Percentiles rank a stretch among this genome's conserved stretches.
These are phyloP conservation scores for Drosophila neocordata DNA, from an alignment of 1,140 invertebrate species.

Conservation along the genomic window DNA sequence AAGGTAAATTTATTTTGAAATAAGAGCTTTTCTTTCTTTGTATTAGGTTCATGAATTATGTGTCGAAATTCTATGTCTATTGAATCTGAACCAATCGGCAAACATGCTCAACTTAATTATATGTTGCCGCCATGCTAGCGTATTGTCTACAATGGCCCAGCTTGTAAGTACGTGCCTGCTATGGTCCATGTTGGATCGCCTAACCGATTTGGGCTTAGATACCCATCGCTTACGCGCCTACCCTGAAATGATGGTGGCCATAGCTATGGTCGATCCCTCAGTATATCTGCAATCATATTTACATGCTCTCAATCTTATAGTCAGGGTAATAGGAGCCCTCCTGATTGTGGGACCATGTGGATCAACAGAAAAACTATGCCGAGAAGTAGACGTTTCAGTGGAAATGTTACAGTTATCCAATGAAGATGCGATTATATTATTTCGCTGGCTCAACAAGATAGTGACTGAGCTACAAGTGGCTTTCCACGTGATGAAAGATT, in stretches of 20 bases:
- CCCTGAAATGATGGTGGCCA: constrained; percentile 39
- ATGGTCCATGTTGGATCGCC: constrained; percentile 51
- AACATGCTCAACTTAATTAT: constrained; percentile 50
- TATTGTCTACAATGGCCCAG: constrained; percentile 51
- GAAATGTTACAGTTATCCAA: constrained; percentile 33
- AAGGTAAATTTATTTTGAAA: not conserved
- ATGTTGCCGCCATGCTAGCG: constrained; percentile 49
- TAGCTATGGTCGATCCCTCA: constrained; percentile 51
- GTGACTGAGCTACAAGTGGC: constrained; percentile 47
- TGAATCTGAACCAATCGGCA: constrained; percentile 38
- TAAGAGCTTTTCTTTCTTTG: not conserved
- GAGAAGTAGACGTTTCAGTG: constrained; percentile 36
- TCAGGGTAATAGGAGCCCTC: constrained; percentile 38
- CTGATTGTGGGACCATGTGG: constrained; percentile 42
- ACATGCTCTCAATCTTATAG: constrained; percentile 55
- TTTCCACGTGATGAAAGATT: constrained; percentile 25
- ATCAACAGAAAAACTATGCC: constrained; percentile 32
- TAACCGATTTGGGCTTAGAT: constrained; percentile 47
- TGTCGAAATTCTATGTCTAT: constrained; percentile 28
- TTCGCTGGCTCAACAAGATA: constrained; percentile 58
- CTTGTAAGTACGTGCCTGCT: constrained; percentile 51
- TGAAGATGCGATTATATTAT: constrained; percentile 40
- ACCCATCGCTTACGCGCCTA: constrained; percentile 42
- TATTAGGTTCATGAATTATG: constrained; percentile 46
- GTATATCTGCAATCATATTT: constrained; percentile 50